Base-by-base conservation (phyloP, 2,797 vertebrate species). In the Protosalanx chinensis region DNA sequence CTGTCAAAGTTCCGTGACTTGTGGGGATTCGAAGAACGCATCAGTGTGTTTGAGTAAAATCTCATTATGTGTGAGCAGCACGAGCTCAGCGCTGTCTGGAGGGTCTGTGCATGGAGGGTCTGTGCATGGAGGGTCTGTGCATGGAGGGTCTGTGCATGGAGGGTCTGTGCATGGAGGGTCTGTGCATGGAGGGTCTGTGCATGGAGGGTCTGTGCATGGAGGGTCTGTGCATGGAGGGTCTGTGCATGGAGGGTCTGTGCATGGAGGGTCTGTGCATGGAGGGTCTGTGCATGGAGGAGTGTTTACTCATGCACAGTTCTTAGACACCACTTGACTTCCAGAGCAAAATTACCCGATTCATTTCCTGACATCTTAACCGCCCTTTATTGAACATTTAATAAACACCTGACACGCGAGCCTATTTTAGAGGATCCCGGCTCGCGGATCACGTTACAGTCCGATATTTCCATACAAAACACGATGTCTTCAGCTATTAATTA, bases 401-500 rank as follows among this genome's bases (percentile, higher is more conserved):
- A 88, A 86, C 88, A 89, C 84, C 88, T 87, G 88, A 88, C 86
- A 85, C 82, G 41, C 65, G 78, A 88, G 81, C 84, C 82, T 76
- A 79, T 81, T 84, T 85, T 80, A 86, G 83, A 81, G 82, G 72
- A 73, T 77, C 84, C 74, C 79, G 57, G 86, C 79, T 90, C 83
- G 67, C 83, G 62, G 86, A 80, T 90, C 84, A 68, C 83, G 62
- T 88, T 90, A 83, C 89, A 72, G 77, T 79, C 85, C 84, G 83
- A 89, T 86, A 87, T 88, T 89, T 88, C 85, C 85, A 86, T 88
- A 88, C 87, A 88, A 85, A 88, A 88, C 86, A 82, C 81, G 87
- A 86, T 82, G 89, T 91, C 85, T 86, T 81, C 72, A 79, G 85
- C 90, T 87, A 90, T 92, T 93, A 92, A 93, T 93, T 93, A 92